Base-by-base conservation (phyloP, 2,888 invertebrate species). In the Apamea anceps region DNA sequence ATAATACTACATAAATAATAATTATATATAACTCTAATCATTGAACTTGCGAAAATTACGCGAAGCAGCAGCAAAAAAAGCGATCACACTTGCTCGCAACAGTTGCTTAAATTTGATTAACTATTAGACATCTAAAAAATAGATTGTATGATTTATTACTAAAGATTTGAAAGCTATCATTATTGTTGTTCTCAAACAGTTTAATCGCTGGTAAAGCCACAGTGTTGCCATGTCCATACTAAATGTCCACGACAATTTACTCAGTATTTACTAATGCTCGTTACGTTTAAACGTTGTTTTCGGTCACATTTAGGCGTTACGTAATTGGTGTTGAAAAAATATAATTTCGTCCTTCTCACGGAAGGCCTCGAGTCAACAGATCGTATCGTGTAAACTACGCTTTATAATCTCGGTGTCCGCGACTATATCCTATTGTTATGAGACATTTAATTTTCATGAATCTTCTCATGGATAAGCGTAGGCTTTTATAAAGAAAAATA, bases 371-470 rank as follows among this genome's bases (percentile, higher is more conserved):
- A 90, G 87, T 91, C 91, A 90, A 89, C 90, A 93, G 95, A 96
- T 96, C 92, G 93, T 95, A 95, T 96, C 95, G 92, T 94, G 93
- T 95, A 94, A 95, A 95, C 94, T 93, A 91, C 92, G 91, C 94
- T 94, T 94, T 93, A 94, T 92, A 95, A 96, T 95, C 94, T 93
- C 91, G 90, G 91, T 93, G 93, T 91, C 93, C 93, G 91, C 91
- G 89, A 89, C 92, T 92, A 93, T 94, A 94, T 91, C 86, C 91
- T 85, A 95, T 96, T 94, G 91, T 91, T 88, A 90, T 92, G 93
- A 93, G 94, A 94, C 94, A 94, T 94, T 95, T 95, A 94, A 94
- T 95, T 95, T 94, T 93, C 92, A 93, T 92, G 91, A 93, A 92
- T 93, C 93, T 93, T 94, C 94, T 92, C 93, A 92, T 92, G 88